These are phyloP conservation scores for Anguilla marmorata DNA, from an alignment of 2,797 vertebrate species.

Conservation along the genomic window DNA sequence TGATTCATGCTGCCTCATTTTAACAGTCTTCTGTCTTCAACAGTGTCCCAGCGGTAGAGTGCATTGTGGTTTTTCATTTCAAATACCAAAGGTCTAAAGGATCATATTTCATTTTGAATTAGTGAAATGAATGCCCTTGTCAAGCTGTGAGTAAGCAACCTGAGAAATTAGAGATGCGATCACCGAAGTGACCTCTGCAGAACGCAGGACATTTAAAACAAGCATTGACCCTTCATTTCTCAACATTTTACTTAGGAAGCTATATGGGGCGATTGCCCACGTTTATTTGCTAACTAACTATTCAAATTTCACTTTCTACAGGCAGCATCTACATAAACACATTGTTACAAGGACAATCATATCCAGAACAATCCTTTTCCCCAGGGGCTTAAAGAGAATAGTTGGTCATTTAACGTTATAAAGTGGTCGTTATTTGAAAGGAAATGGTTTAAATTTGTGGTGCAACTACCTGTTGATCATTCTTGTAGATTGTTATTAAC, in stretches of 20 bases:
- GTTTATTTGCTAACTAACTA: neutral
- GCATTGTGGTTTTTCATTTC: neutral
- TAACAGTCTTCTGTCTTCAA: neutral
- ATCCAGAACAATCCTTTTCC: neutral
- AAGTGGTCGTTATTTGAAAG: constrained; percentile 30
- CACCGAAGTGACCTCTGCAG: neutral
- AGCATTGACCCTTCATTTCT: neutral
- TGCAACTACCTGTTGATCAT: constrained; percentile 26
- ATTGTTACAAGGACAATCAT: neutral
- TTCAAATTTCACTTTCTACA: neutral
- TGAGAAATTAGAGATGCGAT: neutral
- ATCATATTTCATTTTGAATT: constrained; percentile 12
- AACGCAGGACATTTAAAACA: neutral
- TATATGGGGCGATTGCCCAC: neutral
- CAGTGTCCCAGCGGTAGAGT: neutral
- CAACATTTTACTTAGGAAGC: no score
- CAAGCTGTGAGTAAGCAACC: neutral
- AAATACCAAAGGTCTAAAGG: constrained; percentile 9
- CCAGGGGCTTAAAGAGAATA: neutral
- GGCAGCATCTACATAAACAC: neutral
- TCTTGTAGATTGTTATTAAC: constrained; percentile 22
- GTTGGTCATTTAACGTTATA: neutral
- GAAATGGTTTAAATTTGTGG: constrained; percentile 17
- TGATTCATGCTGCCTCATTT: neutral
- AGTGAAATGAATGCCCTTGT: neutral